Evolutionary conservation across 2,113 vertebrate genomes (phyloP).

Genomic region (Plotosus lineatus): DNA sequence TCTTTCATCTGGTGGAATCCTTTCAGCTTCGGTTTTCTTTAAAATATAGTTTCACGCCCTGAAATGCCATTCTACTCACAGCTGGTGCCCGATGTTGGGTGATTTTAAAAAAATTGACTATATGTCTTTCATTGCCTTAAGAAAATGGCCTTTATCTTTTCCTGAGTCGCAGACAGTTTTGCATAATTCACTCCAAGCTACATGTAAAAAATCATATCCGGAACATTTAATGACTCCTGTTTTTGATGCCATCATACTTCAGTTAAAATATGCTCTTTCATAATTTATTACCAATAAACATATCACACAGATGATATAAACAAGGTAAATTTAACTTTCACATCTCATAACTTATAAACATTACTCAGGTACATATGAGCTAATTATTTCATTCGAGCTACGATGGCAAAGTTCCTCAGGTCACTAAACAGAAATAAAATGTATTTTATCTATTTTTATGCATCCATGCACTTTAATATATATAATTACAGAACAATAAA

Average conservation of each 20-base stretch:
- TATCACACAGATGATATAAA: not conserved
- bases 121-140: constrained; percentile 16
- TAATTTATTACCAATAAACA: not conserved
- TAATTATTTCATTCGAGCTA: not conserved
- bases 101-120: constrained; percentile 23
- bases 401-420: too few relatives aligned
- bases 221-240: not conserved
- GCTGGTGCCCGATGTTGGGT: not conserved
- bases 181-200: constrained; percentile 13
- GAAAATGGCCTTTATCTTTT: constrained; percentile 17
- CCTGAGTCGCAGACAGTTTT: not conserved
- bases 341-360: not conserved
- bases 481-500: too few relatives aligned
- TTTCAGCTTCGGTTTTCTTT: not conserved
- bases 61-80: constrained; percentile 12
- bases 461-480: not conserved
- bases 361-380: not conserved
- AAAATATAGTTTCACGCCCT: not conserved
- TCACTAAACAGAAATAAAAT: not conserved
- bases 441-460: not conserved
- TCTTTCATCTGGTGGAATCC: constrained; percentile 17
- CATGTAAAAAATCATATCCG: not conserved
- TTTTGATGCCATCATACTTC: not conserved
- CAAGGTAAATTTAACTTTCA: not conserved
- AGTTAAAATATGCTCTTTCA: not conserved